phyloP scores from a whole-genome alignment of 1,140 invertebrate genomes.

The Philaenus spumarius region DNA sequence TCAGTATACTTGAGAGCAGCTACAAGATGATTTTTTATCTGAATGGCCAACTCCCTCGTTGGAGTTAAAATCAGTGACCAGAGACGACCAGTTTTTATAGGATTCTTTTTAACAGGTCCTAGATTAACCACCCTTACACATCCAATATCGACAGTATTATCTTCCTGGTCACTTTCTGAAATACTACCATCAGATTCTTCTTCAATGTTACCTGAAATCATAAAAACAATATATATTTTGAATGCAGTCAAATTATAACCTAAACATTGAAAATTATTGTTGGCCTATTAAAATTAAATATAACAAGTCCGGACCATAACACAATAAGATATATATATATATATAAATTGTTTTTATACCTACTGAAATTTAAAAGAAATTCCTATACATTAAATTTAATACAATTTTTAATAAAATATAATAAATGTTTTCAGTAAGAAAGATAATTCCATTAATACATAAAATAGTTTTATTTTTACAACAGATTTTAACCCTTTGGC shows the following conservation, averaged over 20 bases:
- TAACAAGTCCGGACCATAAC: too few relatives aligned
- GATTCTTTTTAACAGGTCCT: slow-evolving; percentile 20
- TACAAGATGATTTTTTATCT: slow-evolving; percentile 81
- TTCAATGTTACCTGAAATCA: slow-evolving; percentile 35
- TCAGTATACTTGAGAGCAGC: slow-evolving; percentile 75
- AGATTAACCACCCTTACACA: slow-evolving; percentile 28
- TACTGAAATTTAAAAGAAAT: too few relatives aligned
- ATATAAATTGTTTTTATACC: too few relatives aligned
- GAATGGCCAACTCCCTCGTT: slow-evolving; percentile 91
- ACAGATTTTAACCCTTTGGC: too few relatives aligned
- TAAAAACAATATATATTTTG: slow-evolving; percentile 34
- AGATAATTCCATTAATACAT: too few relatives aligned
- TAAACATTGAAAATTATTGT: neutral
- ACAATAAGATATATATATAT: too few relatives aligned
- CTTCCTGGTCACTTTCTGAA: slow-evolving; percentile 24
- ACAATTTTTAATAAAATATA: too few relatives aligned
- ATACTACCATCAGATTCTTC: slow-evolving; percentile 39
- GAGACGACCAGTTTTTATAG: slow-evolving; percentile 35
- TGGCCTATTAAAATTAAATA: neutral
- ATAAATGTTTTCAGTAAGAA: too few relatives aligned
- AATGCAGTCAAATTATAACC: slow-evolving; percentile 29
- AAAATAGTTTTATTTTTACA: too few relatives aligned
- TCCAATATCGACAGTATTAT: slow-evolving; percentile 33
- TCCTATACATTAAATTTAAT: too few relatives aligned
- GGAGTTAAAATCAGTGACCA: slow-evolving; percentile 87